These are phyloP conservation scores for Hydrozoanthus gracilis DNA, from an alignment of 92 coral and sea anemone genomes.

Conservation along the genomic window DNA sequence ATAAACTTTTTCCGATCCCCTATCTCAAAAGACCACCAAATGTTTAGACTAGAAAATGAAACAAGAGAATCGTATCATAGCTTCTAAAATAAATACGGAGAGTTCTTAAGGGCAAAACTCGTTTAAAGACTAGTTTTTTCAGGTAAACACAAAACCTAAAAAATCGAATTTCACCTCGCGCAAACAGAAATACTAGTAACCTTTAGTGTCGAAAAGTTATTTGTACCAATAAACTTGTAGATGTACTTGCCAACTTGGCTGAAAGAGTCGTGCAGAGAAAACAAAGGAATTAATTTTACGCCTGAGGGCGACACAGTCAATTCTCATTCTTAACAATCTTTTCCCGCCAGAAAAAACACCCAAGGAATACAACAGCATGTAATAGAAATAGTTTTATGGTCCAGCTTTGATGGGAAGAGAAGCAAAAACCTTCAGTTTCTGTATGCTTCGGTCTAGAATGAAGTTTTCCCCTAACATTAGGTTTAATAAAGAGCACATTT, in stretches of 20 bases:
- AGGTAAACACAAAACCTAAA: neutral
- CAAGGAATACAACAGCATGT: neutral
- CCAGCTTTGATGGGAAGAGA: neutral
- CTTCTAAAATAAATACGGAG: too few relatives aligned
- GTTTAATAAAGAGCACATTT: too few relatives aligned
- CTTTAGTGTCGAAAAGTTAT: too few relatives aligned
- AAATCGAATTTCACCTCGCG: neutral
- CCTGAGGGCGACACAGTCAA: neutral
- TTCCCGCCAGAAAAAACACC: constrained; percentile 4
- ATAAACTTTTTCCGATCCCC: constrained; percentile 3
- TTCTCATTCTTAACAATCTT: neutral
- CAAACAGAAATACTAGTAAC: too few relatives aligned
- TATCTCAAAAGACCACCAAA: constrained; percentile 21
- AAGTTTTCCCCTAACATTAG: neutral
- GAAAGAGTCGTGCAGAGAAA: neutral
- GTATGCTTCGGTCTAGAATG: neutral
- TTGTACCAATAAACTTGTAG: too few relatives aligned
- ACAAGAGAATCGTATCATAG: neutral
- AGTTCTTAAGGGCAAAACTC: neutral
- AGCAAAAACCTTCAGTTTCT: neutral
- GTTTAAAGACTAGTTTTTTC: neutral
- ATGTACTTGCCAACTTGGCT: neutral
- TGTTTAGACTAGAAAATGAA: constrained; percentile 26
- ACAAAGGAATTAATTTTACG: neutral
- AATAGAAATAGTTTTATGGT: neutral